phyloP scores from a whole-genome alignment of 1,140 invertebrate species.

The Campoletis sonorensis region DNA sequence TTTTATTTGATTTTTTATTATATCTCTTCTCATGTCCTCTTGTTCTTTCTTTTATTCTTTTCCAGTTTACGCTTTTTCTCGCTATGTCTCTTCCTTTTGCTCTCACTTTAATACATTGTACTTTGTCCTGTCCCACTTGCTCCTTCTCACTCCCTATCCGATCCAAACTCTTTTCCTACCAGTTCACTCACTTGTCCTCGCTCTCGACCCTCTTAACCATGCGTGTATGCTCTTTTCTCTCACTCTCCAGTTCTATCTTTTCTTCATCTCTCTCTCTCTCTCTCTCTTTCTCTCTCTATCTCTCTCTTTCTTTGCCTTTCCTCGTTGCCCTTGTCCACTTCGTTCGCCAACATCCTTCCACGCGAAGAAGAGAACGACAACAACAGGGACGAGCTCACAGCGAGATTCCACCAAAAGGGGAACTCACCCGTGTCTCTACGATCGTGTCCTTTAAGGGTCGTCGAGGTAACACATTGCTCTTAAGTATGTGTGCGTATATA shows the following conservation, averaged over 20 bases:
- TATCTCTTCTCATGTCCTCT: background rate
- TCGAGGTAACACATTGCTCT: conserved; percentile 18
- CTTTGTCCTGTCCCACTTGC: conserved; percentile 12
- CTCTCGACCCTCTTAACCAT: conserved; percentile 19
- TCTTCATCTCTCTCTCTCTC: background rate
- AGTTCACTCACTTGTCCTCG: conserved; percentile 20
- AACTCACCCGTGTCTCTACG: conserved; percentile 34
- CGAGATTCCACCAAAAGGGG: conserved; percentile 22
- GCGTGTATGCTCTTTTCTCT: conserved; percentile 12
- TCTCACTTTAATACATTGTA: conserved; percentile 3
- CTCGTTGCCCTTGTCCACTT: conserved; percentile 17
- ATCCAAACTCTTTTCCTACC: background rate
- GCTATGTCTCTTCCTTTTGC: conserved; percentile 23
- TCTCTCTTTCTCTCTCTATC: background rate
- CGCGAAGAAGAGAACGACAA: conserved; percentile 24
- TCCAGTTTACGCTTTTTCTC: conserved; percentile 16
- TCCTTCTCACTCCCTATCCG: conserved; percentile 16
- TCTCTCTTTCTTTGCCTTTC: background rate
- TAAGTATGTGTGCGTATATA: background rate
- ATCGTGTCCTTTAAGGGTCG: conserved; percentile 39
- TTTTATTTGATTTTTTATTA: background rate
- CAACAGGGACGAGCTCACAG: conserved; percentile 29
- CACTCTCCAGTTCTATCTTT: background rate
- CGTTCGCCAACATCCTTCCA: conserved; percentile 30
- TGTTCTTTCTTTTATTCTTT: conserved; percentile 14